Base-by-base conservation (phyloP, 2,888 invertebrate species). In the Meta bourneti region DNA sequence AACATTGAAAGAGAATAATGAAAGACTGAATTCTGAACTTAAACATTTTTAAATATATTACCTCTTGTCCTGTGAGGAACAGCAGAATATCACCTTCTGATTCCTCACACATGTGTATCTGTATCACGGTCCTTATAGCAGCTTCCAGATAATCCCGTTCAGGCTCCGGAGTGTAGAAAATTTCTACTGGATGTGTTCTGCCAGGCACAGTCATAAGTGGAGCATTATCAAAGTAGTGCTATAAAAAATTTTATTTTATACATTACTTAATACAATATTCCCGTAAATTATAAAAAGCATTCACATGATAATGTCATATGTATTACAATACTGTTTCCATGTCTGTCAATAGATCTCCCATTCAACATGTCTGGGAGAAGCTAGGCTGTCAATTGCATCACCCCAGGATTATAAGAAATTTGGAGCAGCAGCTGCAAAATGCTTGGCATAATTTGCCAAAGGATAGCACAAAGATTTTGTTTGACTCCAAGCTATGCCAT, bases 131-230 rank as follows among this genome's bases (percentile, higher is more conserved):
- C 92, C 99, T 96, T 93, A 99, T 99, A 0, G 99, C 99, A 0
- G 99, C 99, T 95, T 99, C 99, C 90, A 99, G 95, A 94, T 99
- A 99, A 94, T 99, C 99, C 19, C 98, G 95, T 95, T 99, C 99
- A 0, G 99, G 99, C 94, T 99, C 99, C 0, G 99, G 99, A 0
- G 99, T 99, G 95, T 99, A 99, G 95, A 99, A 99, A 93, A 99
- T 99, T 95, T 98, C 98, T 0, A 98, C 98, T 0, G 98, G 98
- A 95, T 98, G 98, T 0, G 98, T 98, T 94, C 98, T 96, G 34
- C 98, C 99, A 0, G 99, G 99, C 0, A 99, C 99, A 94, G 98
- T 99, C 98, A 99, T 98, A 70, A 99, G 95, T 0, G 99, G 99
- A 0, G 99, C 99, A 85, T 93, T 72, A 94, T 99, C 99, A 95